Evolutionary conservation across 2,113 vertebrate genomes (phyloP), one percentile per base, ranked within the genome.

Genomic region (Sakesphorus luctuosus): DNA sequence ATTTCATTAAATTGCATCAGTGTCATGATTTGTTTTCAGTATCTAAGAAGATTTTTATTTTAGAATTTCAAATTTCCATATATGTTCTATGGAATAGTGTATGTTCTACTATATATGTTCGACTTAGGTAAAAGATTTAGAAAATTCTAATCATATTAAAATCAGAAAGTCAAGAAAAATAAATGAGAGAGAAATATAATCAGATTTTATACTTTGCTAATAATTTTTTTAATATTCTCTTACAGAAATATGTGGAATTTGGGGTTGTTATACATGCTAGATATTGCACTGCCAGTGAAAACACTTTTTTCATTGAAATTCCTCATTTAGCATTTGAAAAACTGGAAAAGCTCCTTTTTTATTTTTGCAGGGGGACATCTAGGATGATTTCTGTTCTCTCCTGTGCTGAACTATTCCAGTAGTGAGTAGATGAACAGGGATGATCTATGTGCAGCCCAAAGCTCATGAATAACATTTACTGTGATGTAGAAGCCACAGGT

Each of bases 1-100:
- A 63, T 68, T 76, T 33, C 71, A 73, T 87, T 80, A 87, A 87
- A 63, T 63, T 94, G n/a, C 14, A 68, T 76, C 77, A 87, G 53
- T 14, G 18, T 47, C 77, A 13, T 19, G 35, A 12, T 67, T 29
- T 69, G 12, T 55, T 94, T 94, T 89, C 76, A 75, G 5, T 36
- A 29, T 61, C 61, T 55, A 65, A 82, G 43, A 56, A 13, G 43
- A n/a, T 78, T 90, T 86, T 72, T 87, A 35, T 84, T 86, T 81
- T 79, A 25, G 82, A 94, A 75, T 65, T 65, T 9, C 0, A 31
- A 4, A 43, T 72, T 93, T 78, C 36, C 4, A 5, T 29, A 29
- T 71, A 46, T 59, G 5, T 62, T 67, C 18, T 18, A 11, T 29
- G 8, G 6, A 56, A 63, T 33, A 18, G 21, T 23, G 3, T 19